A percentile compares a stretch with the other conserved stretches of the same genome.
Conservation (phyloP, 2,113 vertebrate genomes). For the Laticauda laticaudata region DNA sequence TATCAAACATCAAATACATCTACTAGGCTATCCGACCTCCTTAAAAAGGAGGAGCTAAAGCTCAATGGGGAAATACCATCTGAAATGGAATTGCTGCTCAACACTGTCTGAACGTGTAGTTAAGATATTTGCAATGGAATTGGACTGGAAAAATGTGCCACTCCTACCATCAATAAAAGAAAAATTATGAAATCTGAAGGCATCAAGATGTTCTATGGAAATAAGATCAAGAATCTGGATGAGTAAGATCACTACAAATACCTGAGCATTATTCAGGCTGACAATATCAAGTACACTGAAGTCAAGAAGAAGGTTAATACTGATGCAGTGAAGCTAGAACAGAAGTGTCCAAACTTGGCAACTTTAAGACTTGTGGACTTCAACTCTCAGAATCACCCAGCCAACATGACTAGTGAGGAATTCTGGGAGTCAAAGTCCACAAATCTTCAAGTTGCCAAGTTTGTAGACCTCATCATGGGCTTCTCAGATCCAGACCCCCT, state of each 20-base stretch:
- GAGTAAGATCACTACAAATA: neutral
- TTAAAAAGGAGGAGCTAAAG: neutral
- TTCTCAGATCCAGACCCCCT: too few species aligned
- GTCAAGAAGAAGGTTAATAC: neutral
- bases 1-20: neutral
- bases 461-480: too few species aligned
- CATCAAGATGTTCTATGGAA: neutral
- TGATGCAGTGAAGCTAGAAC: neutral
- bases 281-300: neutral
- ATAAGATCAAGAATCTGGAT: neutral
- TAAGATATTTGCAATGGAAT: neutral
- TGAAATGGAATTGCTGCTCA: neutral
- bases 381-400: too few species aligned
- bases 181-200: neutral
- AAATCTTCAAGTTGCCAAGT: too few species aligned
- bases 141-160: neutral
- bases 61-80: neutral
- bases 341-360: neutral
- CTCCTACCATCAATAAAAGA: neutral
- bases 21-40: neutral
- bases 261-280: neutral
- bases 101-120: neutral
- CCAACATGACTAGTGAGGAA: too few species aligned
- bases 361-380: too few species aligned
- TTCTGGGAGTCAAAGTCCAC: too few species aligned